Conservation (phyloP, 1,140 invertebrate genomes). For the Ruditapes philippinarum region DNA sequence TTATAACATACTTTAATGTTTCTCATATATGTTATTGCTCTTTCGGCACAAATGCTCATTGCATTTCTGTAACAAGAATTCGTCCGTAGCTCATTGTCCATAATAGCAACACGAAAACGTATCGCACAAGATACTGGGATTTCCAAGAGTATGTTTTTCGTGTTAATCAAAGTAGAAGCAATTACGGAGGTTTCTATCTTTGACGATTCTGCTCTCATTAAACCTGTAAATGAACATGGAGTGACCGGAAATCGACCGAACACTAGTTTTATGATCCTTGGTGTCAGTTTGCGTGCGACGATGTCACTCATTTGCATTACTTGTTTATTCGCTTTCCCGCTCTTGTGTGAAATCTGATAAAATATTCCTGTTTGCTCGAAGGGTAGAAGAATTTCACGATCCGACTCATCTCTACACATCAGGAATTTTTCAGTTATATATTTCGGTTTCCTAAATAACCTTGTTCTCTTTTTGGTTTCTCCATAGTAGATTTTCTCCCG, state of each 20-base stretch:
- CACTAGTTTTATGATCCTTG: constrained; percentile 73
- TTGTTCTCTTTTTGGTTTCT: constrained; percentile 68
- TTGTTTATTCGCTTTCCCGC: constrained; percentile 42
- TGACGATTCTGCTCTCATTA: constrained; percentile 65
- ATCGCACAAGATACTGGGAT: constrained; percentile 71
- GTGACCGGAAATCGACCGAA: constrained; percentile 75
- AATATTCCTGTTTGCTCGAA: constrained; percentile 73
- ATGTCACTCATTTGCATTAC: constrained; percentile 74
- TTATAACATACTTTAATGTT: constrained; percentile 75
- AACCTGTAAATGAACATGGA: constrained; percentile 77
- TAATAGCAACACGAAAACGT: constrained; percentile 67
- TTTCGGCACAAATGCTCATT: constrained; percentile 67
- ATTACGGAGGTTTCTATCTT: constrained; percentile 71
- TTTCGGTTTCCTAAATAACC: constrained; percentile 63
- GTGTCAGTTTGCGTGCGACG: constrained; percentile 65
- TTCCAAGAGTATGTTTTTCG: constrained; percentile 76
- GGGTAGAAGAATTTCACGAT: constrained; percentile 74
- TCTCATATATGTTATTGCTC: constrained; percentile 69
- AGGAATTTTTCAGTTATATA: constrained; percentile 74
- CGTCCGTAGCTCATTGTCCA: constrained; percentile 50
- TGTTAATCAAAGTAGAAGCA: constrained; percentile 74
- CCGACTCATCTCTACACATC: constrained; percentile 73
- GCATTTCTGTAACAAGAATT: constrained; percentile 68
- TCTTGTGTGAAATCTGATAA: constrained; percentile 68
- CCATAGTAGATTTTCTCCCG: constrained; percentile 68